Percentiles rank a stretch among this genome's conserved stretches.
Conservation (phyloP, 2,797 vertebrate species). For the Phalanger gymnotis region DNA sequence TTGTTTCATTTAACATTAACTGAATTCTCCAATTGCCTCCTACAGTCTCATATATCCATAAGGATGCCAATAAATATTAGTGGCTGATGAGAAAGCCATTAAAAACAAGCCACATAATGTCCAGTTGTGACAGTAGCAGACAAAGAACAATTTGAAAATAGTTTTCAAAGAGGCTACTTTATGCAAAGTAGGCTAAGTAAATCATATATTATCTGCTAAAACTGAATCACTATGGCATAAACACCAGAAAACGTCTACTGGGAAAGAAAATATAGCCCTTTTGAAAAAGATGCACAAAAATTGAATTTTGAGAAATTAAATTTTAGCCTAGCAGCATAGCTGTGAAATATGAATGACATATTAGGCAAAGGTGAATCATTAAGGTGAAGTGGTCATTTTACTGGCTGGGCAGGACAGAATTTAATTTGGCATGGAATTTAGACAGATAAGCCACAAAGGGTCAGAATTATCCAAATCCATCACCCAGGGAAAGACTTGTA, state of each 20-base stretch:
- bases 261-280: conserved; percentile 31
- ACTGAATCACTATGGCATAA: conserved; percentile 29
- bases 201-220: conserved; percentile 10
- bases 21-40: background rate
- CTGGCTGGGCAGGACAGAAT: background rate
- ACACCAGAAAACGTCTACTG: conserved; percentile 4
- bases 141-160: background rate
- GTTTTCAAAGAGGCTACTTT: background rate
- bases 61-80: background rate
- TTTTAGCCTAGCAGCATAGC: background rate
- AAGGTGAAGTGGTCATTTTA: background rate
- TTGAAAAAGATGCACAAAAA: conserved; percentile 37
- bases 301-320: conserved; percentile 33
- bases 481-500: background rate
- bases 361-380: background rate
- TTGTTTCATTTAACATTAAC: background rate
- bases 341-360: background rate
- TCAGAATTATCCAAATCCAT: background rate
- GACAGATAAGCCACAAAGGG: background rate
- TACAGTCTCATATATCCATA: background rate
- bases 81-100: background rate
- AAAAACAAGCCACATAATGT: background rate
- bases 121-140: background rate
- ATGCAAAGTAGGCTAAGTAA: background rate
- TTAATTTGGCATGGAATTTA: background rate